Conservation (phyloP, 2,888 invertebrate species). For the Thera britannica region DNA sequence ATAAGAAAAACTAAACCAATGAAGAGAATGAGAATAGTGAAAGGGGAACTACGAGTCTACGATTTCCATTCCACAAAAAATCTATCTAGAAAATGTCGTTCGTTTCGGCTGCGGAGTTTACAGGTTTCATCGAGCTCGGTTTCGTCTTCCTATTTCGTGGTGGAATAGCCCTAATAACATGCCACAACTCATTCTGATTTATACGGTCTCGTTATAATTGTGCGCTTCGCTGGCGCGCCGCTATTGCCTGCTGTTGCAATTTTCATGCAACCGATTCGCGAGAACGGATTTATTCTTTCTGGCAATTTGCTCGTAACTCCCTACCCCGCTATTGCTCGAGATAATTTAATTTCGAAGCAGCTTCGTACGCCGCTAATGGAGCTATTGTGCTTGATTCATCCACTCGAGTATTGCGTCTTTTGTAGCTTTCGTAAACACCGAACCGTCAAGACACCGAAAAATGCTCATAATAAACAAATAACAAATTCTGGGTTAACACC, state of each 20-base stretch:
- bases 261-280: slow-evolving; percentile 80
- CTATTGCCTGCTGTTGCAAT: slow-evolving; percentile 80
- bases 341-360: slow-evolving; percentile 68
- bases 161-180: slow-evolving; percentile 82
- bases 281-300: slow-evolving; percentile 80
- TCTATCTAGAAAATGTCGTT: slow-evolving; percentile 55
- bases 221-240: slow-evolving; percentile 78
- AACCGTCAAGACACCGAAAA: slow-evolving; percentile 52
- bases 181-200: slow-evolving; percentile 85
- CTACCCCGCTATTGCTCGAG: slow-evolving; percentile 61
- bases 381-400: slow-evolving; percentile 59
- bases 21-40: slow-evolving; percentile 48
- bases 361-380: slow-evolving; percentile 59
- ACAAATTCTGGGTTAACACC: slow-evolving; percentile 66
- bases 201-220: slow-evolving; percentile 84
- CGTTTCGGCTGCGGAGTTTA: slow-evolving; percentile 58
- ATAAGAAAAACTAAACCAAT: slow-evolving; percentile 30
- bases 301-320: slow-evolving; percentile 73
- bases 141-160: slow-evolving; percentile 75
- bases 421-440: slow-evolving; percentile 48
- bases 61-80: slow-evolving; percentile 51
- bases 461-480: slow-evolving; percentile 57
- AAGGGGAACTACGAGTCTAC: slow-evolving; percentile 33
- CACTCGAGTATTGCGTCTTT: slow-evolving; percentile 50
- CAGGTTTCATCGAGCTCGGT: slow-evolving; percentile 68